These are phyloP conservation scores for Lamellibrachia satsuma DNA, from an alignment of 2,888 invertebrate species.

Conservation along the genomic window DNA sequence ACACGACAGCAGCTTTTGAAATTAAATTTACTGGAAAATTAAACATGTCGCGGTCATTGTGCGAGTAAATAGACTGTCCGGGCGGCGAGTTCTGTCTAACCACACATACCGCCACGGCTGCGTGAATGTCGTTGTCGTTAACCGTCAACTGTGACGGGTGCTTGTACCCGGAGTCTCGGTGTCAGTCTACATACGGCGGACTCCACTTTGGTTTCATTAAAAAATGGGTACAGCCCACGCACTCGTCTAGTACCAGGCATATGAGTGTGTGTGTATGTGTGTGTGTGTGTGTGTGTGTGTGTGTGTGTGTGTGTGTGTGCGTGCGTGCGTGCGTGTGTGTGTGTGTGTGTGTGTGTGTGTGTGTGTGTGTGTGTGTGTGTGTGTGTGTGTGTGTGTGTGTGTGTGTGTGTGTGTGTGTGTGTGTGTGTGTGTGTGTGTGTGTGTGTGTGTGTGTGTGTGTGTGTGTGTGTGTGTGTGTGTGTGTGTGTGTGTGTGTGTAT, in stretches of 20 bases:
- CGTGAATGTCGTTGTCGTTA: too few relatives aligned
- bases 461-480: not conserved
- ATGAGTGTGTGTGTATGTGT: too few relatives aligned
- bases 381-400: conserved; percentile 14
- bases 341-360: too few relatives aligned
- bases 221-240: too few relatives aligned
- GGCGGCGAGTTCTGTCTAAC: not conserved
- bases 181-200: too few relatives aligned
- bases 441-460: not conserved
- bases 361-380: not conserved
- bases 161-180: too few relatives aligned
- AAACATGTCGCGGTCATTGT: not conserved
- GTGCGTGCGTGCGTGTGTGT: too few relatives aligned
- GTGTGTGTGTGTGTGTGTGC: too few relatives aligned
- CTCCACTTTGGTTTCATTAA: too few relatives aligned
- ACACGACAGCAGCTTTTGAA: not conserved
- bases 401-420: not conserved
- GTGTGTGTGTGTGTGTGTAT: not conserved
- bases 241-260: too few relatives aligned
- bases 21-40: conserved; percentile 17
- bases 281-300: too few relatives aligned
- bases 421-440: not conserved
- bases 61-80: not conserved
- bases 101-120: not conserved
- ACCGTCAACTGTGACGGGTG: too few relatives aligned